Percentiles rank a stretch among this genome's conserved stretches.
Evolutionary conservation across 2,113 vertebrate genomes (phyloP).

Genomic region (Edolisoma coerulescens): DNA sequence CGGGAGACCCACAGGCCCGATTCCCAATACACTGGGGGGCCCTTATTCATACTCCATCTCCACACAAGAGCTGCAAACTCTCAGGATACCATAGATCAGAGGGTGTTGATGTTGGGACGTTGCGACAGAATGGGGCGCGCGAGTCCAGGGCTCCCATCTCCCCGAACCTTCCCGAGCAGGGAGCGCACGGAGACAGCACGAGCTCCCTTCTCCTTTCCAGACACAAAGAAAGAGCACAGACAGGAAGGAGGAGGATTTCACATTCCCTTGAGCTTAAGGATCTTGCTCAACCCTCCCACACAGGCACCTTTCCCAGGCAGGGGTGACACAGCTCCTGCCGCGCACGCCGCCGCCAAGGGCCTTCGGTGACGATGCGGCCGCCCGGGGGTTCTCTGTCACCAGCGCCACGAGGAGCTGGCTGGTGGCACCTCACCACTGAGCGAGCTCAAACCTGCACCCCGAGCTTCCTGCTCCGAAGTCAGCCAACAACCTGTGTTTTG

Average conservation of each 20-base stretch:
- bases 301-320: background rate
- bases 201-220: background rate
- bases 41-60: constrained; percentile 47
- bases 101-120: constrained; percentile 52
- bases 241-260: background rate
- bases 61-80: constrained; percentile 56
- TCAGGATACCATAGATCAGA: constrained; percentile 43
- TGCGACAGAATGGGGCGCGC: background rate
- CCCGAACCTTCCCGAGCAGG: background rate
- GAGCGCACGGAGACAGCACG: fast-evolving
- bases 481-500: background rate
- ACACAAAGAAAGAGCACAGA: background rate
- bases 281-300: constrained; percentile 4
- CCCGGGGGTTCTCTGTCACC: background rate
- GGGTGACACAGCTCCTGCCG: background rate
- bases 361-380: fast-evolving
- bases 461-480: background rate
- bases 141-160: background rate
- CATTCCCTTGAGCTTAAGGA: background rate
- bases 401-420: background rate
- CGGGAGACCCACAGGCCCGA: constrained; percentile 55
- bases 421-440: background rate
- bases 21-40: constrained; percentile 60
- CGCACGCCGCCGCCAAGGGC: fast-evolving
- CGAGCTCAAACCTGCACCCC: background rate